A percentile compares a stretch with the other conserved stretches of the same genome.
Evolutionary conservation across 1,140 invertebrate species (phyloP).

Genomic region (Coelopa frigida): DNA sequence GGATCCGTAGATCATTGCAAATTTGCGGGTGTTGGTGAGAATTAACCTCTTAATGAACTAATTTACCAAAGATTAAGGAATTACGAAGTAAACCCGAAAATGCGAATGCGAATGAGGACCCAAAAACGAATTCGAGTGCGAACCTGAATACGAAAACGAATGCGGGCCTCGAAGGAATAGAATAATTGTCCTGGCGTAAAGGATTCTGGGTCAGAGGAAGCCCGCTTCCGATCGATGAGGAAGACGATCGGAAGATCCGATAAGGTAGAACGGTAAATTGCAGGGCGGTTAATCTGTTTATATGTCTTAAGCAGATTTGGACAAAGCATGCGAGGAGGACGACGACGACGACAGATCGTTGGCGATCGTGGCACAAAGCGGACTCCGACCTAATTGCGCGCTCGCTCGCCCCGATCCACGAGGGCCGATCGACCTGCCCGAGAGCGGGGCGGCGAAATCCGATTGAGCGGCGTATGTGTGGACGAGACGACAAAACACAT

Average conservation of each 20-base stretch:
- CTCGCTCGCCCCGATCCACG: too few relatives aligned
- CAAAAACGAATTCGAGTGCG: too few relatives aligned
- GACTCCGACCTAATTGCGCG: constrained; percentile 41
- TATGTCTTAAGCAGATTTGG: constrained; percentile 36
- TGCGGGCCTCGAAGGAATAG: not conserved
- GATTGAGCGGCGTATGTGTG: too few relatives aligned
- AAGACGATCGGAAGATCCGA: constrained; percentile 18
- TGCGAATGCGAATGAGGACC: not conserved
- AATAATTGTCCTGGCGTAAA: too few relatives aligned
- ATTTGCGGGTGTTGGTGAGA: constrained; percentile 44
- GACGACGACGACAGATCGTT: constrained; percentile 11
- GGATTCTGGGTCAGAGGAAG: not conserved
- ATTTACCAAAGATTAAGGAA: constrained; percentile 41
- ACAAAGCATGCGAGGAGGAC: constrained; percentile 7
- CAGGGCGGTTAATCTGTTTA: constrained; percentile 44
- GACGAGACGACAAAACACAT: too few relatives aligned
- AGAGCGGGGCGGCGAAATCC: too few relatives aligned
- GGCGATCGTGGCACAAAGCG: constrained; percentile 21
- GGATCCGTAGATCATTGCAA: too few relatives aligned
- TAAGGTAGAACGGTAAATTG: constrained; percentile 35
- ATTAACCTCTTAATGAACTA: constrained; percentile 45
- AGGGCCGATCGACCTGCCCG: too few relatives aligned
- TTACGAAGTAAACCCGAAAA: constrained; percentile 3
- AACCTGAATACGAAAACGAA: not conserved
- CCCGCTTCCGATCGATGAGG: not conserved